Conservation (phyloP, 2,888 invertebrate genomes). For the Epinotia demarniana region DNA sequence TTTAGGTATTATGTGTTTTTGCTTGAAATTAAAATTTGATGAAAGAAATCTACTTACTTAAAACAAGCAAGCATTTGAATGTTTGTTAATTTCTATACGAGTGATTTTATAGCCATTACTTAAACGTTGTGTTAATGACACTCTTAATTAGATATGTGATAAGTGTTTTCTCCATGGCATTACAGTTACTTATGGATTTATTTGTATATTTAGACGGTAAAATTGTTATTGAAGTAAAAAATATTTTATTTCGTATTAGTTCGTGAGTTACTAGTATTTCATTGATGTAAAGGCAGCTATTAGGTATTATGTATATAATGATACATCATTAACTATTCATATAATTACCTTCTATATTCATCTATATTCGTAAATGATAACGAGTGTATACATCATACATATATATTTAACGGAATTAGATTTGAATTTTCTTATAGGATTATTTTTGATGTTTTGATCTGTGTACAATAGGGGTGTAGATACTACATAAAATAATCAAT, state of each 20-base stretch:
- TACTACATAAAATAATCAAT: no score
- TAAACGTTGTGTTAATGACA: conserved; percentile 46
- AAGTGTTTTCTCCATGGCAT: conserved; percentile 67
- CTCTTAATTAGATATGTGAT: conserved; percentile 50
- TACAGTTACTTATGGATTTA: conserved; percentile 68
- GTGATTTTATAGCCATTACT: neutral
- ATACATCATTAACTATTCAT: conserved; percentile 4
- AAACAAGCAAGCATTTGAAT: conserved; percentile 8
- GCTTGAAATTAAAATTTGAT: neutral
- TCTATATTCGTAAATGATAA: neutral
- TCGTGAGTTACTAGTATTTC: conserved; percentile 8
- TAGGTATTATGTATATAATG: conserved; percentile 35
- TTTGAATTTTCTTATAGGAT: no score
- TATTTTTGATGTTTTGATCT: no score
- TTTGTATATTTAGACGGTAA: conserved; percentile 72
- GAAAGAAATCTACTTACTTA: neutral
- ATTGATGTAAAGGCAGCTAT: conserved; percentile 19
- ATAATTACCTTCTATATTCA: neutral
- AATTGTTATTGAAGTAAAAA: conserved; percentile 49
- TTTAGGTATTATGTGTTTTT: no score
- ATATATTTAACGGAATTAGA: no score
- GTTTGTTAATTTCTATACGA: neutral
- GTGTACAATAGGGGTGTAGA: no score
- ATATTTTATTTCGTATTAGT: conserved; percentile 7
- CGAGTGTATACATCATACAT: neutral